phyloP scores from a whole-genome alignment of 2,888 invertebrate genomes.

The Heliconius erato region DNA sequence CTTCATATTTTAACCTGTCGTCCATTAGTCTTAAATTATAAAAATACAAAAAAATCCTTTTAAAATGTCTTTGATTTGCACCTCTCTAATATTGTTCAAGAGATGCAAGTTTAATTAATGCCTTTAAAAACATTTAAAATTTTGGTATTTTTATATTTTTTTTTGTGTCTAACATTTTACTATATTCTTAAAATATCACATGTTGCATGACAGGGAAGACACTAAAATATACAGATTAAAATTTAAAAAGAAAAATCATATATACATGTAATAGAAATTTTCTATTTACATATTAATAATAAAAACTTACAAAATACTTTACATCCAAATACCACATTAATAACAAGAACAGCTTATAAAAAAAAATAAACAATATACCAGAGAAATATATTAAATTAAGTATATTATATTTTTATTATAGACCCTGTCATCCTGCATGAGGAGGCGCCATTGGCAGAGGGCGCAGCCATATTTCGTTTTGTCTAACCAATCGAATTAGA shows the following conservation, averaged over 20 bases:
- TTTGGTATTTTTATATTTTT: neutral
- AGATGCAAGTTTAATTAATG: too few species aligned
- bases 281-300: too few species aligned
- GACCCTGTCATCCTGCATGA: constrained; percentile 63
- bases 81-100: neutral
- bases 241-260: too few species aligned
- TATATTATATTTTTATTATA: constrained; percentile 57
- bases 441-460: constrained; percentile 67
- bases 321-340: too few species aligned
- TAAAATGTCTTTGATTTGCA: neutral
- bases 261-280: too few species aligned
- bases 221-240: neutral
- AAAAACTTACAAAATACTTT: too few species aligned
- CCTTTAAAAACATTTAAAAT: too few species aligned
- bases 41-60: neutral
- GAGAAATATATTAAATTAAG: neutral
- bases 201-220: constrained; percentile 23
- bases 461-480: constrained; percentile 46
- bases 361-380: neutral
- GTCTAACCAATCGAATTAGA: constrained; percentile 48
- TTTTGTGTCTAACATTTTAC: neutral
- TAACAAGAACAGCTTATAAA: neutral
- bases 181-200: neutral
- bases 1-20: neutral
- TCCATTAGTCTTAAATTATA: neutral